A percentile compares a stretch with the other conserved stretches of the same genome.
These are phyloP conservation scores for Phaethon lepturus DNA, from an alignment of 2,113 vertebrate genomes.

Conservation along the genomic window DNA sequence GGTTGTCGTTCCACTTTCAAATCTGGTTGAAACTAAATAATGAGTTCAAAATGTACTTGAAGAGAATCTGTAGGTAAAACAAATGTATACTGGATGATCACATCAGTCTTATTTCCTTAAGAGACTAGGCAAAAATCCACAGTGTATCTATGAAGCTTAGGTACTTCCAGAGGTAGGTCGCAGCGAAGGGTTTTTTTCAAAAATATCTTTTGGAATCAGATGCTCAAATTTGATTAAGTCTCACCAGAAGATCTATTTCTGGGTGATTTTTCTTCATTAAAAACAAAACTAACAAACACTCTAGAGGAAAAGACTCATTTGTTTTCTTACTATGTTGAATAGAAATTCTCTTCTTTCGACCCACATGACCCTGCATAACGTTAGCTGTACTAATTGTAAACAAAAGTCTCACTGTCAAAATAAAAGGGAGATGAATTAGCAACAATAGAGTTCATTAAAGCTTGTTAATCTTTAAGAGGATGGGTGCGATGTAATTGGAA, in stretches of 20 bases:
- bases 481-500: conserved; percentile 11
- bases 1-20: neutral
- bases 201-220: neutral
- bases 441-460: conserved; percentile 29
- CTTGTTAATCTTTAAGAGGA: conserved; percentile 49
- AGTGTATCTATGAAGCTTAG: neutral
- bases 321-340: conserved; percentile 10
- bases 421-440: conserved; percentile 49
- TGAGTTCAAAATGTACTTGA: neutral
- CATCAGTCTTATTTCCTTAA: neutral
- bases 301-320: conserved; percentile 10
- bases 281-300: conserved; percentile 35
- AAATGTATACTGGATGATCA: neutral
- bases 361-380: neutral
- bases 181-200: neutral
- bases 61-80: neutral
- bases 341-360: conserved; percentile 9
- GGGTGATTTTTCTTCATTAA: conserved; percentile 50
- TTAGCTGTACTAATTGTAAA: conserved; percentile 55
- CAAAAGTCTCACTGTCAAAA: conserved; percentile 63
- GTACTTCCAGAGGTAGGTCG: neutral
- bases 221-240: neutral
- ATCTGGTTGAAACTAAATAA: neutral
- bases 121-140: neutral
- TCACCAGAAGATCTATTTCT: conserved; percentile 9